Conservation (phyloP, 2,888 invertebrate genomes). For the Drosophila leonis region DNA sequence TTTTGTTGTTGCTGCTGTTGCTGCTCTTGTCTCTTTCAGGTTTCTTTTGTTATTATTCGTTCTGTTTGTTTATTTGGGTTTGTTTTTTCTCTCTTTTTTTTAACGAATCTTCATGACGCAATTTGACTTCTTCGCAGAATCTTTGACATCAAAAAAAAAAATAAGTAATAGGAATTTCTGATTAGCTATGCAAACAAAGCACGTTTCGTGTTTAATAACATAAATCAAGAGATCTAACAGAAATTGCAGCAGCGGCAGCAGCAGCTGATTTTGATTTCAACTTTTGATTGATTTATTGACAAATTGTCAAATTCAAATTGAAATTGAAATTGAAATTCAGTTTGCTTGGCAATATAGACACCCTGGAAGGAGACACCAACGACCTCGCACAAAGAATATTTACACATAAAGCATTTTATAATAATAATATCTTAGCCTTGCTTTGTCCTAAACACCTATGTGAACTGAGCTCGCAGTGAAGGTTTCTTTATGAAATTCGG, state of each 20-base stretch:
- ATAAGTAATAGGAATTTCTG: slow-evolving; percentile 28
- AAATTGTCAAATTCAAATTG: slow-evolving; percentile 26
- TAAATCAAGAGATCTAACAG: slow-evolving; percentile 52
- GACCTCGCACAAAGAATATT: neutral
- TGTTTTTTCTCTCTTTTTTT: slow-evolving; percentile 17
- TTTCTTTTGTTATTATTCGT: slow-evolving; percentile 28
- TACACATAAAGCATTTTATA: neutral
- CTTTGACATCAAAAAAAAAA: slow-evolving; percentile 27
- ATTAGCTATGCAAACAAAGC: slow-evolving; percentile 63
- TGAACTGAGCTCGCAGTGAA: slow-evolving; percentile 3
- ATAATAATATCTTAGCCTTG: slow-evolving; percentile 6
- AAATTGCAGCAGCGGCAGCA: slow-evolving; percentile 43
- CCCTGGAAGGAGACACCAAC: slow-evolving; percentile 5
- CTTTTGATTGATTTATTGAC: slow-evolving; percentile 53
- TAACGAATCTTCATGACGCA: slow-evolving; percentile 54
- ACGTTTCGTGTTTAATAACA: slow-evolving; percentile 60
- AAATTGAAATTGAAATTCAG: slow-evolving; percentile 22
- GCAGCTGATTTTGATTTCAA: slow-evolving; percentile 37
- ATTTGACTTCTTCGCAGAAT: slow-evolving; percentile 45
- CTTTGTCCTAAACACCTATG: slow-evolving; percentile 6
- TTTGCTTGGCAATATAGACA: slow-evolving; percentile 8
- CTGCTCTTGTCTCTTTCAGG: slow-evolving; percentile 5
- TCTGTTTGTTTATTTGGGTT: slow-evolving; percentile 7
- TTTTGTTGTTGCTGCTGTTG: neutral
- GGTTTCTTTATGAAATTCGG: slow-evolving; percentile 4